Evolutionary conservation across 1,140 invertebrate species (phyloP), one percentile per base, ranked within the genome.

Genomic region (Drosophila pandora): DNA sequence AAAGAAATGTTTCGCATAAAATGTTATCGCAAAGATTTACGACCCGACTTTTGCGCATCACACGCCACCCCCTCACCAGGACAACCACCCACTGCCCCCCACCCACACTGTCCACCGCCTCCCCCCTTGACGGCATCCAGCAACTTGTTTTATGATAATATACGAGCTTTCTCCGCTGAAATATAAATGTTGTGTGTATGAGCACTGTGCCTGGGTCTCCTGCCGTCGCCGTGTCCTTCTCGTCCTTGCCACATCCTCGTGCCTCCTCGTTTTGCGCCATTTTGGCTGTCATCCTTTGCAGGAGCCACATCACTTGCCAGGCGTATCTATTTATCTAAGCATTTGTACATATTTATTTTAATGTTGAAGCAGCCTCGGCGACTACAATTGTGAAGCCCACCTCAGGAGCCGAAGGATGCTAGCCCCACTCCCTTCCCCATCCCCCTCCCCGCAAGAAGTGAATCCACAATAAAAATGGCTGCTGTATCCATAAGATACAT

Each of bases 1-100:
- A 89, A 91, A 90, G 90, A 91, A 91, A 90, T 91, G 91, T 91
- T 92, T 92, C 91, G 91, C 91, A 92, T 92, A 92, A 92, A 92
- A 90, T 91, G 90, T 92, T 92, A 92, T 92, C 91, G 85, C 79
- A 72, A 92, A 92, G 91, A 92, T 92, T 92, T 92, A 92, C 91
- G 91, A 92, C 87, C 91, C 90, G 91, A 92, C 91, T 91, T 91
- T 92, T 91, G 89, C 91, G 91, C 90, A 91, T 92, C 91, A 90
- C 83, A 88, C 79, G 76, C 76, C 80, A 63, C 34, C 61, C 68
- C 72, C n/a, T 17, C 17, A 17, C 17, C 17, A 17, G 17, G 17
- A 67, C 61, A 39, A 25, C 60, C 49, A 39, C 28, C 22, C 58
- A 8, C 50, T 1, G 3, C 17, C 22, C 10, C 37, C 60, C 30